Evolutionary conservation across 2,113 vertebrate genomes (phyloP).

Genomic region (Crotalus horridus): DNA sequence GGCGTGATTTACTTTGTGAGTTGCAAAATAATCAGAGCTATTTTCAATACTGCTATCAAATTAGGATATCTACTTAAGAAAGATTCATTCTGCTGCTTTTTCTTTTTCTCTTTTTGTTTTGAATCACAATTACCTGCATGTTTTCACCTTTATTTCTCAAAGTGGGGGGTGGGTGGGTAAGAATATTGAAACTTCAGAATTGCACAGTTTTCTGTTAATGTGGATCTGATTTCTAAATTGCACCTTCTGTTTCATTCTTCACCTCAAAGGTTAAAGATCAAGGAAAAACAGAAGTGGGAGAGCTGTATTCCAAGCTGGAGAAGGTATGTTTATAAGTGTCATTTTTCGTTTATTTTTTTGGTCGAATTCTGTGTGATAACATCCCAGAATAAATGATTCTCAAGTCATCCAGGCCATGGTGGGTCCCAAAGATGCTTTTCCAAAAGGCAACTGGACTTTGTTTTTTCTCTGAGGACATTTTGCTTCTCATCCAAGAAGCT

Average conservation of each 20-base stretch:
- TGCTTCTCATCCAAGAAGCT: not conserved
- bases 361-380: not conserved
- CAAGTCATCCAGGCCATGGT: not conserved
- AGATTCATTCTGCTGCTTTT: not conserved
- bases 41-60: no score
- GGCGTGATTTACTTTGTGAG: not conserved
- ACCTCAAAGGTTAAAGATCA: conserved; percentile 90
- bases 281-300: conserved; percentile 89
- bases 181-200: not conserved
- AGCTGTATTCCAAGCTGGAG: conserved; percentile 84
- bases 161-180: not conserved
- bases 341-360: not conserved
- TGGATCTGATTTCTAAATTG: conserved; percentile 19
- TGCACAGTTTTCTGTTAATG: not conserved
- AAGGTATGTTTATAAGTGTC: conserved; percentile 76
- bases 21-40: not conserved
- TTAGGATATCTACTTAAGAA: not conserved
- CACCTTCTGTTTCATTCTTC: conserved; percentile 49
- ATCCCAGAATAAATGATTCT: not conserved
- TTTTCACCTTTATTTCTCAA: not conserved
- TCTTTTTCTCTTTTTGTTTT: not conserved
- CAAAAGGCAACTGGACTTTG: not conserved
- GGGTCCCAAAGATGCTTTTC: not conserved
- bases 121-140: not conserved
- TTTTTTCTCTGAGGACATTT: not conserved